Evolutionary conservation across 2,113 vertebrate species (phyloP), one percentile per base, ranked within the genome.

Genomic region (Poicephalus meyeri): DNA sequence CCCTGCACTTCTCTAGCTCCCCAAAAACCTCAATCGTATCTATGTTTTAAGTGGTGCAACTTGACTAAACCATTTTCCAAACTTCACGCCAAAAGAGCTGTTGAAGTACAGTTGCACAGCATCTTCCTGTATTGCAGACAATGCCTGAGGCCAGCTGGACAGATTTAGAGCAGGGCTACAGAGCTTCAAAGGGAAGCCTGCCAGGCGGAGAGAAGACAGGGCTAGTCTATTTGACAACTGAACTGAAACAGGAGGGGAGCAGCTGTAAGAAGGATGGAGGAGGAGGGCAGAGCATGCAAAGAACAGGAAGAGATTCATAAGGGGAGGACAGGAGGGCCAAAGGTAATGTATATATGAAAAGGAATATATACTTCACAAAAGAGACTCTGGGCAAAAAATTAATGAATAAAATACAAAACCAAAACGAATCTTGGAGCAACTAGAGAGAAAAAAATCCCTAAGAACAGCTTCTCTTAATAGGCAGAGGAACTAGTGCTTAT

Each of bases 111-210:
- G 91, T 86, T 94, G 88, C 77, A 92, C 41, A 63, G 83, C 86
- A 79, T 93, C 88, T 91, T 90, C 77, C 61, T 1, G 2, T 42
- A 33, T 1, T 61, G 73, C 86, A 95, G 92, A 95, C 83, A 92
- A 33, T 0, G 65, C 88, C 77, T 35, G 77, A 87, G 70, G 93
- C 65, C 73, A 88, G 52, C 60, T 4, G 66, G 95, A 61, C 77
- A 91, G 72, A 93, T 92, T 79, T 91, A 85, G 85, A 93, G 37
- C 49, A 16, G 66, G 49, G 50, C 73, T 94, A 82, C 44, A 52
- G 58, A 84, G 89, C 88, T 94, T 94, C 91, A 96, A 94, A 96
- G 92, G 73, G 78, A 94, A 94, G 84, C 49, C 86, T 89, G 86
- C 91, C 70, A 94, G 73, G 80, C 12, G 0, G 88, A 96, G 73